Base-by-base conservation (phyloP, 1,140 invertebrate species). In the Halesus radiatus region DNA sequence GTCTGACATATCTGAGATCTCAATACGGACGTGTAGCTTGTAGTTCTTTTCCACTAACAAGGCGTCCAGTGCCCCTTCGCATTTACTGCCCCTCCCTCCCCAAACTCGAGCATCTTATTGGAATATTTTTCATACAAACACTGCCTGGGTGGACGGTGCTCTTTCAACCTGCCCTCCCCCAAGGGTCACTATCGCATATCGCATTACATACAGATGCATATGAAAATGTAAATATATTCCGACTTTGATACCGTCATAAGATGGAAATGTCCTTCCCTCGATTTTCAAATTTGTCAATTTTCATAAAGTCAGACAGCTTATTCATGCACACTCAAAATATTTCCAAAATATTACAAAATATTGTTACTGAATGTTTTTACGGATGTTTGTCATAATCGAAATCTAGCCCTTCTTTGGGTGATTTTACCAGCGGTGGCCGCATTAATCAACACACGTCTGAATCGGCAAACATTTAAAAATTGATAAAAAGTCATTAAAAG, bases 61-160 rank as follows among this genome's bases (percentile, higher is more conserved):
- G 15, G 56, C 23, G 56, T 22, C 56, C 56, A 18, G 56, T 18
- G n/a, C 20, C 56, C 20, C n/a, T 20, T 18, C 54, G 23, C 58
- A 13, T 75, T 75, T 54, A 29, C 72, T 58, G 18, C 6, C 53
- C 26, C 72, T 58, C 54, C 10, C 68, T 18, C 68, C 20, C 18
- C 32, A 18, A 26, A 72, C 68, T 54, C 58, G 72, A 32, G 8
- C 20, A 52, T 52, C 54, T 75, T 75, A 75, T 75, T 75, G 72
- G 72, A 75, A 75, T 75, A 75, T 75, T 75, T 75, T 58, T 58
- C 72, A 56, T 56, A 75, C 72, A 75, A 74, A 75, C 72, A 75
- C 72, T 18, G 54, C 53, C 23, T 29, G 60, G 54, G 53, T 58
- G 72, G 72, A 75, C 72, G n/a, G 53, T 53, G 68, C 16, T 50